A percentile compares a stretch with the other conserved stretches of the same genome.
Evolutionary conservation across 2,113 vertebrate genomes (phyloP).

Genomic region (Carollia perspicillata): DNA sequence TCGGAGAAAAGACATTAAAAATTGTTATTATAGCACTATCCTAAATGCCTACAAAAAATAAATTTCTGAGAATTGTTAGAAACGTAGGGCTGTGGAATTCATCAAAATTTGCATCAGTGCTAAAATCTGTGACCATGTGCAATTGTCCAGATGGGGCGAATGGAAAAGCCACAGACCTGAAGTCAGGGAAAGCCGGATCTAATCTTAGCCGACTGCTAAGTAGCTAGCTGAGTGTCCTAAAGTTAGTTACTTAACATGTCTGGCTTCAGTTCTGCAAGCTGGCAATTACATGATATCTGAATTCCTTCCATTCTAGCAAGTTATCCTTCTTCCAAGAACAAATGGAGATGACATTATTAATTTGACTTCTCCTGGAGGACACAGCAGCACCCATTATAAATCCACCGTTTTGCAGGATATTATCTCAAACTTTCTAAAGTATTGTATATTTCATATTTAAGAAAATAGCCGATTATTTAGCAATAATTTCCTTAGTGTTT

Average conservation of each 20-base stretch:
- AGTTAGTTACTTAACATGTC: not conserved
- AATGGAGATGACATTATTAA: conserved; percentile 31
- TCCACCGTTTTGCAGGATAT: not conserved
- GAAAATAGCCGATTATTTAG: conserved; percentile 42
- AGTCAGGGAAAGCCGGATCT: not conserved
- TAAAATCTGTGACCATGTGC: not conserved
- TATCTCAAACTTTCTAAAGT: conserved; percentile 41
- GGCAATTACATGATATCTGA: not conserved
- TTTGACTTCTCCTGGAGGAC: conserved; percentile 11
- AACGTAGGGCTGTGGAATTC: not conserved
- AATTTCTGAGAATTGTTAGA: conserved; percentile 49
- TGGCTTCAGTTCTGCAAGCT: conserved; percentile 10
- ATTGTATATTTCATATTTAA: not conserved
- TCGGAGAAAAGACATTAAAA: conserved; percentile 57
- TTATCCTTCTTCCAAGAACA: not conserved
- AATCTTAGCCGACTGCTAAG: not conserved
- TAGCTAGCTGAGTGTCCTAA: not conserved
- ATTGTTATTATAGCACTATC: conserved; percentile 53
- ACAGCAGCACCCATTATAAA: not conserved
- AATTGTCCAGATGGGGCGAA: not conserved
- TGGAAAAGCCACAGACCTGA: not conserved
- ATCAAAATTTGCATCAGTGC: conserved; percentile 17
- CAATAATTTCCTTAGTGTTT: conserved; percentile 35
- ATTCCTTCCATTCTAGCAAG: conserved; percentile 14
- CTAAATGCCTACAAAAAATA: conserved; percentile 50